Base-by-base conservation (phyloP, 2,888 invertebrate species). In the Nemoura dubitans region DNA sequence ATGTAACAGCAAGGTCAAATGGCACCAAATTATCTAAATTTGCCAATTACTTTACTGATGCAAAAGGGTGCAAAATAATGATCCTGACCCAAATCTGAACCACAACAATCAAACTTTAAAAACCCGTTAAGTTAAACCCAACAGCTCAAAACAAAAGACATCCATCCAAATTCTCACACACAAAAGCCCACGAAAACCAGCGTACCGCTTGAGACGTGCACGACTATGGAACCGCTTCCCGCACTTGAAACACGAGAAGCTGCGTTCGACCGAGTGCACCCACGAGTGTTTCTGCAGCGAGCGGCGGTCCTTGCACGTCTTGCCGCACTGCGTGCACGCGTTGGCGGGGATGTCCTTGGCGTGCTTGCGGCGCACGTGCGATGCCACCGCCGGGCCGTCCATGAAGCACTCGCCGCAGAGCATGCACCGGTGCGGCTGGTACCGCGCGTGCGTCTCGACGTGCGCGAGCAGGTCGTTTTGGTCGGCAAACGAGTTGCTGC, bases 391-490 rank as follows among this genome's bases (percentile, higher is more conserved):
- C 76, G 93, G 92, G 88, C 95, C 95, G 88, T 95, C 94, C 36
- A 93, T 91, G 89, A 94, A 94, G 36, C 93, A 92, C 89, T 94
- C 94, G 0, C 95, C 95, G 89, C 95, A 95, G 80, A 94, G 91
- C 90, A 95, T 93, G 90, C 95, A 95, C 86, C 95, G 91, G 30
- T 91, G 91, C 91, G 86, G 91, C 29, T 88, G 87, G 14, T 89
- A 88, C 90, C 95, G 92, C 78, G 96, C 95, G 91, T 97, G 96
- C 5, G 95, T 93, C 92, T 96, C 96, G 0, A 96, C 96, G 91
- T 96, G 96, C 27, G 96, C 96, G 81, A 96, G 92, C 27, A 88
- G 86, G 26, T 87, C 87, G 10, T 85, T 27, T 27, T 87, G 87
- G 28, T 85, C 85, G 21, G 86, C 21, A 84, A 96, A 97, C 88